Conservation (phyloP, 2,113 vertebrate species). For the Brienomyrus brachyistius region DNA sequence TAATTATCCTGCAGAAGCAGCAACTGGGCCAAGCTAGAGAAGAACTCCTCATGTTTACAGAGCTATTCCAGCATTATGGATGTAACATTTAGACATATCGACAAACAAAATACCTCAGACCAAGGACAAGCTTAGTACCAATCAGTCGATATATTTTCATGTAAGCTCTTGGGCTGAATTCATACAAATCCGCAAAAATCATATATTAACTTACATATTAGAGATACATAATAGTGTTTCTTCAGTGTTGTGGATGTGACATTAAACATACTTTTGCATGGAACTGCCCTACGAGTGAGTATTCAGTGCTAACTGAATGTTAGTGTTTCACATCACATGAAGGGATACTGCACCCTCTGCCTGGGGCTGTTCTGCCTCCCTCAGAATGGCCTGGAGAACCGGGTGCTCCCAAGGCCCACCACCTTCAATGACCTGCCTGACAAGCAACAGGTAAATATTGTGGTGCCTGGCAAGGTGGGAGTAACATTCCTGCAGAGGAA, state of each 20-base stretch:
- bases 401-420: constrained; percentile 85
- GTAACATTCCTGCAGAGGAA: constrained; percentile 74
- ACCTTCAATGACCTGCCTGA: constrained; percentile 74
- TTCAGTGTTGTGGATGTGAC: not conserved
- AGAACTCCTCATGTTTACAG: not conserved
- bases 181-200: not conserved
- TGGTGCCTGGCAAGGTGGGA: constrained; percentile 75
- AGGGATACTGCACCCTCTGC: constrained; percentile 60
- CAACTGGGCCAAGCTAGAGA: not conserved
- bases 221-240: not conserved
- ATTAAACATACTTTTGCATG: not conserved
- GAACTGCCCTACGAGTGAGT: not conserved
- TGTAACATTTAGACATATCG: not conserved
- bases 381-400: constrained; percentile 83
- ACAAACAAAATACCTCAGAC: not conserved
- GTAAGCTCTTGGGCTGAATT: not conserved
- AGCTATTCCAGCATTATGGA: not conserved
- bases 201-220: not conserved
- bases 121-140: not conserved
- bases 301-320: not conserved
- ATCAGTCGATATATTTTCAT: not conserved
- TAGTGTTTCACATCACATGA: not conserved
- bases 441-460: constrained; percentile 83
- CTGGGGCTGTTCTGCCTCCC: constrained; percentile 74
- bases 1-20: not conserved